Conservation (phyloP, 2,113 vertebrate genomes). For the Xenopus borealis region DNA sequence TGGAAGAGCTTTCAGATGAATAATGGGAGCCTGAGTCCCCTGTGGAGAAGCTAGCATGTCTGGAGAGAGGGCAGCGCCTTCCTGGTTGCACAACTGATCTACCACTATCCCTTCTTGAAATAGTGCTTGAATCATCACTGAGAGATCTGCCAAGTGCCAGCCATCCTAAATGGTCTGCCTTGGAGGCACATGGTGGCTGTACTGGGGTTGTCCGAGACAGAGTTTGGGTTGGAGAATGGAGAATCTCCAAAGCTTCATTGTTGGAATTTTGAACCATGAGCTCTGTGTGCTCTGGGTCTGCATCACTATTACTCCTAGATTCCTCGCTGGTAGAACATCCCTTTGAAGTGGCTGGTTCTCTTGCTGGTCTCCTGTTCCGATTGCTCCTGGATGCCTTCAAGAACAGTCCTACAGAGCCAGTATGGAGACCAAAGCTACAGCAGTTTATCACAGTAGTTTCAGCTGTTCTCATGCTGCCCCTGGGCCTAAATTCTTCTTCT, state of each 20-base stretch:
- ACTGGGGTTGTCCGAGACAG: conserved; percentile 20
- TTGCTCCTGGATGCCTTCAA: background rate
- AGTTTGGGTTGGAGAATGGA: background rate
- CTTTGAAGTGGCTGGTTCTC: background rate
- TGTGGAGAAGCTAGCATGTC: conserved; percentile 63
- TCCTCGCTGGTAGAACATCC: conserved; percentile 17
- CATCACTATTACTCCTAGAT: background rate
- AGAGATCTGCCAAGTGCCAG: conserved; percentile 53
- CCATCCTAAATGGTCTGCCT: background rate
- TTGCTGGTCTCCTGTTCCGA: background rate
- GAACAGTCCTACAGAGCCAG: background rate
- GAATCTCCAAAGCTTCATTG: background rate
- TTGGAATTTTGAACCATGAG: fast-evolving
- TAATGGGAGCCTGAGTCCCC: conserved; percentile 64
- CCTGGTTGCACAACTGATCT: conserved; percentile 54
- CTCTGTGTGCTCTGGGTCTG: background rate
- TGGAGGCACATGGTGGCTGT: background rate
- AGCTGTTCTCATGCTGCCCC: conserved; percentile 16
- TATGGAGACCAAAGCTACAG: conserved; percentile 37
- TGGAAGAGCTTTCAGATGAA: conserved; percentile 53
- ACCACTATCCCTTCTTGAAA: conserved; percentile 36
- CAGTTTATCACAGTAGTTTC: conserved; percentile 35
- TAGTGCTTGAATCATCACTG: conserved; percentile 51
- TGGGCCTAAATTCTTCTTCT: conserved; percentile 13
- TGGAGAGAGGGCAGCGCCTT: conserved; percentile 61